These are phyloP conservation scores for Heteromyza rotundicornis DNA, from an alignment of 2,888 invertebrate species.

Conservation along the genomic window DNA sequence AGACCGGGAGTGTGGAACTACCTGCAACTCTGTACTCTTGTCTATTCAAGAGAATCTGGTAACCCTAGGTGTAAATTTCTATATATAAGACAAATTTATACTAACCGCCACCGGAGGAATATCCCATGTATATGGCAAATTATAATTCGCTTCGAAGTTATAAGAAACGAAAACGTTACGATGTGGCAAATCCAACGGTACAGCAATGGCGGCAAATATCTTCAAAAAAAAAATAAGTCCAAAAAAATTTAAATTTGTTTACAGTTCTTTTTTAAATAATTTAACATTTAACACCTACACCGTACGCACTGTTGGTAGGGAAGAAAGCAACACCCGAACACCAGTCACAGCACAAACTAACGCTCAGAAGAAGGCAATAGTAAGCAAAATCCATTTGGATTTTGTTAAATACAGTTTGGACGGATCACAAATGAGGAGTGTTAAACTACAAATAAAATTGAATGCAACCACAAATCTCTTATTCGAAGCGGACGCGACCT, in stretches of 20 bases:
- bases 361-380: too few relatives aligned
- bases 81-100: too few relatives aligned
- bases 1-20: too few relatives aligned
- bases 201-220: conserved; percentile 75
- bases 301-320: conserved; percentile 54
- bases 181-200: conserved; percentile 73
- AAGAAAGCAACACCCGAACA: conserved; percentile 42
- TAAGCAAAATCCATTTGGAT: too few relatives aligned
- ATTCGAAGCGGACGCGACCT: not conserved
- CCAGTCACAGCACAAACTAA: not conserved
- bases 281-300: conserved; percentile 42
- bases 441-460: too few relatives aligned
- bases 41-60: too few relatives aligned
- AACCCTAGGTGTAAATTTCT: too few relatives aligned
- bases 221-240: conserved; percentile 48
- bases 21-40: too few relatives aligned
- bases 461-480: too few relatives aligned
- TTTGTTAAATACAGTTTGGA: too few relatives aligned
- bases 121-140: conserved; percentile 66
- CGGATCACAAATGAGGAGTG: not conserved
- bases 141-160: conserved; percentile 76
- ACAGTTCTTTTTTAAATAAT: too few relatives aligned
- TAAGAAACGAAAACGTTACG: conserved; percentile 76
- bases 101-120: conserved; percentile 52
- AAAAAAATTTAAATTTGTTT: not conserved